Evolutionary conservation across 2,888 invertebrate species (phyloP), one percentile per base, ranked within the genome.

Genomic region (Conchocele bisecta): DNA sequence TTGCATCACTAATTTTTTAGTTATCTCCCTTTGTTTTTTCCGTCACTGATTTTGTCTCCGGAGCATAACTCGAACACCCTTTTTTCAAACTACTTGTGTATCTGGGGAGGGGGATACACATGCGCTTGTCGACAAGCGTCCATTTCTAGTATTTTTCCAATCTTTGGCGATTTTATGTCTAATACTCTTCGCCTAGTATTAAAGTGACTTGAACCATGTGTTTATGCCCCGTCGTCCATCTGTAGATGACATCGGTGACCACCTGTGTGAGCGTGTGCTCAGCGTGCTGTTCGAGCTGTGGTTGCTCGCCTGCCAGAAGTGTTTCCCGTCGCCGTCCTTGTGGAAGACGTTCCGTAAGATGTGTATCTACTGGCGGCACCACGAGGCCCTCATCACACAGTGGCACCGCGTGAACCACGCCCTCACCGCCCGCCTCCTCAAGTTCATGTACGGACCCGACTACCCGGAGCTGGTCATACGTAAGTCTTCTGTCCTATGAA

Each of bases 331-430:
- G 3, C 98, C 98, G 6, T 96, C 97, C 1, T 92, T 98, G 79
- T 98, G 98, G 98, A 97, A 97, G 90, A 98, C 98, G 0, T 92
- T 98, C 75, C 94, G 96, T 84, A 97, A 97, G 92, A 96, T 97
- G 86, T 97, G 97, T 91, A 94, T 95, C 86, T 95, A 95, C 87
- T 98, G 98, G 98, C 93, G 98, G 13, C 98, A 99, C 92, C 95
- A 98, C 71, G 94, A 96, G 70, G 96, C 97, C 35, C 93, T 99
- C 7, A 94, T 98, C 28, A 96, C 96, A 90, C 98, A 98, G 89
- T 98, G 98, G 98, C 96, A 97, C 92, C 94, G 97, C 75, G 96
- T 97, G 33, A 98, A 97, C 91, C 93, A 97, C 53, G 95, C 96
- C 1, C 93, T 98, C 67, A 98, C 98, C 0, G 95, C 96, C 1